Percentiles rank a stretch among this genome's conserved stretches.
phyloP scores from a whole-genome alignment of 2,888 invertebrate species.

The Gisinianus flammeolus region DNA sequence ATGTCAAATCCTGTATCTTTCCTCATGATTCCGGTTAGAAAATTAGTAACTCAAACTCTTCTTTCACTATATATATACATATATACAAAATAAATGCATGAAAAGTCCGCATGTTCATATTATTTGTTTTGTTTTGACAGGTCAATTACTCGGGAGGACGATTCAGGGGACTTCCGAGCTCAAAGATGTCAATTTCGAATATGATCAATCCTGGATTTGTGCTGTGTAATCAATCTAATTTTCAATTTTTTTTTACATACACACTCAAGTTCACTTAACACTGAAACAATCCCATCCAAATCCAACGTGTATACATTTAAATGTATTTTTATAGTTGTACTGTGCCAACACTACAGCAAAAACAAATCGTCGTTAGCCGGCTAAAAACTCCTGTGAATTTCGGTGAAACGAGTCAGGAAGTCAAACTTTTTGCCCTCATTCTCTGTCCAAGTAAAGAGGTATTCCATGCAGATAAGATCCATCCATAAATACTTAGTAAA shows the following conservation, averaged over 20 bases:
- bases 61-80: too few species aligned
- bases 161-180: slow-evolving; percentile 66
- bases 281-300: too few species aligned
- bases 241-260: too few species aligned
- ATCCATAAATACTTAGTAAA: too few species aligned
- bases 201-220: slow-evolving; percentile 69
- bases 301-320: too few species aligned
- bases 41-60: too few species aligned
- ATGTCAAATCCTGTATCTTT: slow-evolving; percentile 62
- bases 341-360: slow-evolving; percentile 64
- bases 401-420: slow-evolving; percentile 68
- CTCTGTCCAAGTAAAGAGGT: slow-evolving; percentile 67
- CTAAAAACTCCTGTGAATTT: slow-evolving; percentile 67
- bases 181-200: slow-evolving; percentile 65
- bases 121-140: slow-evolving; percentile 59
- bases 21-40: slow-evolving; percentile 61
- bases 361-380: slow-evolving; percentile 67
- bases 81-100: too few species aligned
- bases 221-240: slow-evolving; percentile 64
- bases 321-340: slow-evolving; percentile 63
- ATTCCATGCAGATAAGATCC: too few species aligned
- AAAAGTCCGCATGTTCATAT: too few species aligned
- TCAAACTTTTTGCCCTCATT: slow-evolving; percentile 67
- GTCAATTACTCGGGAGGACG: slow-evolving; percentile 65
- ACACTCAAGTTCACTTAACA: too few species aligned